Base-by-base conservation (phyloP, 1,140 invertebrate species). In the Gryon sp. region DNA sequence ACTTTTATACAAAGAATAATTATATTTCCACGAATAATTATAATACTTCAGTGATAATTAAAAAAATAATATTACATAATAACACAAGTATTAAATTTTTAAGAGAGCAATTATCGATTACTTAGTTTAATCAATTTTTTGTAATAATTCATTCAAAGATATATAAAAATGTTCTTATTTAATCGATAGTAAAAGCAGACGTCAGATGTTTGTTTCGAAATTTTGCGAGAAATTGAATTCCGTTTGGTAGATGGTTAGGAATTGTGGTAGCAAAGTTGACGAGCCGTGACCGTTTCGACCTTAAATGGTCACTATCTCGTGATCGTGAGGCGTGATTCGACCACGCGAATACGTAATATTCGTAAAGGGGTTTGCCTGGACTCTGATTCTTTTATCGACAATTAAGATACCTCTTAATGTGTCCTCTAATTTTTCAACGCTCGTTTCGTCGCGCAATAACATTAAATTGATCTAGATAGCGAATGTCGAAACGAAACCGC, bases 251-350 rank as follows among this genome's bases (percentile, higher is more conserved):
- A 75, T 75, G 60, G 8, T 60, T 78, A n/a, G n/a, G 62, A 69
- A 52, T 45, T 41, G n/a, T n/a, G 50, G 53, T 76, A 52, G 72
- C 48, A 41, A 15, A 68, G 66, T 73, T 62, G 52, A 43, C 70
- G 50, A 46, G 43, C 43, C 66, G 55, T 34, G 26, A 50, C 52
- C 26, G 68, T 20, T 48, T 80, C 80, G 76, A 80, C 82, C 82
- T 82, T 83, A 84, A 83, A 84, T 83, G 81, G 83, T 83, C 69
- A 80, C 76, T 75, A 80, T 80, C 73, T 76, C 62, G 19, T 48
- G 73, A 59, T 24, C 68, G 55, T 30, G 24, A 36, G 48, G 59
- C 60, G 72, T 75, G 52, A 75, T 53, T 70, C 60, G 59, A 70
- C 70, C 68, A 76, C 57, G 36, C 55, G 66, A 69, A 77, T 74